Percentiles rank a stretch among this genome's conserved stretches.
phyloP scores from a whole-genome alignment of 2,797 vertebrate species.

The Scyliorhinus canicula region DNA sequence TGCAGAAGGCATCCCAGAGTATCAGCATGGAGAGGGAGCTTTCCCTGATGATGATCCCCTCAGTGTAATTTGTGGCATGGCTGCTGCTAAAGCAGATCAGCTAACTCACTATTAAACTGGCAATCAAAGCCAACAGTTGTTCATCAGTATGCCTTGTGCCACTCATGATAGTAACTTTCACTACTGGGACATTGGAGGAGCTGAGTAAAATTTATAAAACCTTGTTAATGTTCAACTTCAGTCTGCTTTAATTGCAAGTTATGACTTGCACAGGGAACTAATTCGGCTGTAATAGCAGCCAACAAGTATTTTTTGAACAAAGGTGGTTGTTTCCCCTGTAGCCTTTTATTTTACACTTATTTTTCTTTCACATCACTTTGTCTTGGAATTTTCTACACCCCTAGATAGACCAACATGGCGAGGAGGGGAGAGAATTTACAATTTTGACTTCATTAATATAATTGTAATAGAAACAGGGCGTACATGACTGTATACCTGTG shows the following conservation, averaged over 20 bases:
- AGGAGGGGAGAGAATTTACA: not conserved
- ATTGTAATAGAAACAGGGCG: not conserved
- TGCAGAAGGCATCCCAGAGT: not conserved
- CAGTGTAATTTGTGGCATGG: not conserved
- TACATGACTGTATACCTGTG: not conserved
- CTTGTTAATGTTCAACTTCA: not conserved
- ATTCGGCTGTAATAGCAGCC: not conserved
- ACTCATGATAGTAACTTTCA: not conserved
- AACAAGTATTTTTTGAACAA: not conserved
- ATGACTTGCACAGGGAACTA: not conserved
- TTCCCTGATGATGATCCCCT: not conserved
- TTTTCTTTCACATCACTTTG: not conserved
- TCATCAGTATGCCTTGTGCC: not conserved
- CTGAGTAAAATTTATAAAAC: not conserved
- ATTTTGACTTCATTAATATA: not conserved
- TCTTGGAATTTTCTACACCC: not conserved
- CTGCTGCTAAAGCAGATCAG: not conserved
- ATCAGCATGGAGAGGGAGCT: not conserved
- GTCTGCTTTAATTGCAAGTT: not conserved
- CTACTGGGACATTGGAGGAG: not conserved
- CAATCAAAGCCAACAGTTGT: not conserved
- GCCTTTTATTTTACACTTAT: not conserved
- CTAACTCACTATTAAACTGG: not conserved
- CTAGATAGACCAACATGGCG: not conserved
- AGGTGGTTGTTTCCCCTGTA: not conserved